Percentiles rank a stretch among this genome's conserved stretches.
Evolutionary conservation across 2,797 vertebrate species (phyloP).

Genomic region (Dromococcyx pavoninus): DNA sequence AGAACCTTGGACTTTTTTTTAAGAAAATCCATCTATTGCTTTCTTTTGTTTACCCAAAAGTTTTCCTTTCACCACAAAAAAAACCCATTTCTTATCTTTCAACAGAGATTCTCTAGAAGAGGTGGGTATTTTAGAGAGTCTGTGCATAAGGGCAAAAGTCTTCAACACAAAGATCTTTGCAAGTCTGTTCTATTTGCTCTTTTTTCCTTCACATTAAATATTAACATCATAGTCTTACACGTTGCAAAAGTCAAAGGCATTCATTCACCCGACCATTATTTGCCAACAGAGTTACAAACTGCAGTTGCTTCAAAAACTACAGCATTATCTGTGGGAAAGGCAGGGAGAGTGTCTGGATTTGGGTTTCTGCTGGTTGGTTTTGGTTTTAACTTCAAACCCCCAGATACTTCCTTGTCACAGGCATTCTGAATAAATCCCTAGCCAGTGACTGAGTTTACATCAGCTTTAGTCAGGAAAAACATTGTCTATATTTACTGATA

Average conservation of each 20-base stretch:
- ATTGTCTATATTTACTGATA: background rate
- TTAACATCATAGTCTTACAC: background rate
- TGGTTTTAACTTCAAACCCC: background rate
- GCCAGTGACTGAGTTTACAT: background rate
- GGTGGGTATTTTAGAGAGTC: background rate
- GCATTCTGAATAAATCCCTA: background rate
- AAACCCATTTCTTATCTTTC: background rate
- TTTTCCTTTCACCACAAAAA: background rate
- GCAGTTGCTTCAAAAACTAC: background rate
- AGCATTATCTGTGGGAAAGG: background rate
- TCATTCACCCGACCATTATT: background rate
- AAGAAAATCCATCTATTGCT: background rate
- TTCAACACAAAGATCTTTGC: background rate
- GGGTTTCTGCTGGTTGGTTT: fast-evolving
- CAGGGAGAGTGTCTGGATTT: fast-evolving
- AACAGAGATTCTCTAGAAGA: background rate
- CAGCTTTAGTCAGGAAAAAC: background rate
- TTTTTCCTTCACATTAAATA: background rate
- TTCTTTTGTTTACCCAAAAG: background rate
- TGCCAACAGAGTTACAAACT: background rate
- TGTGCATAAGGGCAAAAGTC: background rate
- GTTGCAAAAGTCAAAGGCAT: background rate
- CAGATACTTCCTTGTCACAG: background rate
- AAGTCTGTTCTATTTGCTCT: background rate
- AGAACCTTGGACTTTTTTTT: background rate